Evolutionary conservation across 2,797 vertebrate genomes (phyloP).

Genomic region (Enteromius argenteus): DNA sequence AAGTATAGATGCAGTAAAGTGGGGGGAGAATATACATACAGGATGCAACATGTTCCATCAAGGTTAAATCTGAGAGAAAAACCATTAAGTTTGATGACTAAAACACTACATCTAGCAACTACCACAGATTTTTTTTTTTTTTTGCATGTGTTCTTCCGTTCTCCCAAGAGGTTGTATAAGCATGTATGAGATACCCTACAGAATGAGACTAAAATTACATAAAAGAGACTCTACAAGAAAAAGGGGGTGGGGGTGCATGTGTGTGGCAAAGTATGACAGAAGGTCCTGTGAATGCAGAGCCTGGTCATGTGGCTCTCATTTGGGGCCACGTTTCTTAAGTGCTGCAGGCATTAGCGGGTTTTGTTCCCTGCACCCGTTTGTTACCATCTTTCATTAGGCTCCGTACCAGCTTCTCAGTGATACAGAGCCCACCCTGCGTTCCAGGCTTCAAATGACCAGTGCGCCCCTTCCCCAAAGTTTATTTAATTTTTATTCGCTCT

Average conservation of each 20-base stretch:
- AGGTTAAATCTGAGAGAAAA: neutral
- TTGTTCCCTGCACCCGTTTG: constrained; percentile 39
- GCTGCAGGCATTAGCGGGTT: constrained; percentile 48
- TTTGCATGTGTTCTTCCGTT: neutral
- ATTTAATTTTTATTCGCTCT: neutral
- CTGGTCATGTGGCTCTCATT: constrained; percentile 61
- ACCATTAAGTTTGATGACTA: neutral
- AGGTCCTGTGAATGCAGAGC: constrained; percentile 19
- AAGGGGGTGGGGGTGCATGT: neutral
- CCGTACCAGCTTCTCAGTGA: constrained; percentile 44
- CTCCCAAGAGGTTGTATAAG: neutral
- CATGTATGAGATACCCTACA: neutral
- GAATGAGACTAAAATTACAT: constrained; percentile 7
- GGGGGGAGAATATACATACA: neutral
- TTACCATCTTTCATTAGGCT: constrained; percentile 21
- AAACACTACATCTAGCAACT: neutral
- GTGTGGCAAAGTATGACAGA: constrained; percentile 24
- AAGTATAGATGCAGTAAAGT: neutral
- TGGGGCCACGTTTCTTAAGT: constrained; percentile 55
- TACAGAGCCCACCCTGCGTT: constrained; percentile 17
- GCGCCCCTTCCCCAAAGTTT: neutral
- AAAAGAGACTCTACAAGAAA: neutral
- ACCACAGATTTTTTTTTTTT: no score
- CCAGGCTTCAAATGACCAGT: constrained; percentile 3
- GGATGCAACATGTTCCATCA: neutral